Evolutionary conservation across 2,888 invertebrate genomes (phyloP).

Genomic region (Phaonia tiefii): DNA sequence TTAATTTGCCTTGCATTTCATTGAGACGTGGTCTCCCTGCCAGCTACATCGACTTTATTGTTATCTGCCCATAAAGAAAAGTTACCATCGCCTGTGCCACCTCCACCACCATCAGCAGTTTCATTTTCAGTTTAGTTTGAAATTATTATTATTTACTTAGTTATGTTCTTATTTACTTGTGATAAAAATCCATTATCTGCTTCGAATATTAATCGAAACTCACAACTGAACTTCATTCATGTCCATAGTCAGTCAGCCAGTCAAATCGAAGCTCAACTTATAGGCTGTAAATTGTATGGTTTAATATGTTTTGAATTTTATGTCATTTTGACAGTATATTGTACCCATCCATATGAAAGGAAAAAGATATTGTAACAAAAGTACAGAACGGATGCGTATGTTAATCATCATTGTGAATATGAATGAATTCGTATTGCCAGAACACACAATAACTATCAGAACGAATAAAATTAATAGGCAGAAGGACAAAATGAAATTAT

Average conservation of each 20-base stretch:
- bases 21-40: conserved; percentile 5
- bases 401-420: conserved; percentile 60
- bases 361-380: conserved; percentile 55
- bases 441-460: conserved; percentile 8
- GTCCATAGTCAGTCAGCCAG: neutral
- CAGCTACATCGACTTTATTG: neutral
- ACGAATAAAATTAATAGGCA: conserved; percentile 11
- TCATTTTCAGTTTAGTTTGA: conserved; percentile 58
- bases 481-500: conserved; percentile 21
- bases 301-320: conserved; percentile 62
- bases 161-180: conserved; percentile 65
- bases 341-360: no score
- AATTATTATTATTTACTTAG: conserved; percentile 51
- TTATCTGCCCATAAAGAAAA: neutral
- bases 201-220: conserved; percentile 54
- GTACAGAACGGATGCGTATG: conserved; percentile 66
- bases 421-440: conserved; percentile 30
- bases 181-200: conserved; percentile 66
- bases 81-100: neutral
- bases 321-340: conserved; percentile 55
- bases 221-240: conserved; percentile 19
- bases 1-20: conserved; percentile 58
- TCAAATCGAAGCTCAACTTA: conserved; percentile 49
- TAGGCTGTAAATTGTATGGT: conserved; percentile 66
- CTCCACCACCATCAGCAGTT: conserved; percentile 66